phyloP scores from a whole-genome alignment of 2,797 vertebrate genomes.

The Squalus acanthias region DNA sequence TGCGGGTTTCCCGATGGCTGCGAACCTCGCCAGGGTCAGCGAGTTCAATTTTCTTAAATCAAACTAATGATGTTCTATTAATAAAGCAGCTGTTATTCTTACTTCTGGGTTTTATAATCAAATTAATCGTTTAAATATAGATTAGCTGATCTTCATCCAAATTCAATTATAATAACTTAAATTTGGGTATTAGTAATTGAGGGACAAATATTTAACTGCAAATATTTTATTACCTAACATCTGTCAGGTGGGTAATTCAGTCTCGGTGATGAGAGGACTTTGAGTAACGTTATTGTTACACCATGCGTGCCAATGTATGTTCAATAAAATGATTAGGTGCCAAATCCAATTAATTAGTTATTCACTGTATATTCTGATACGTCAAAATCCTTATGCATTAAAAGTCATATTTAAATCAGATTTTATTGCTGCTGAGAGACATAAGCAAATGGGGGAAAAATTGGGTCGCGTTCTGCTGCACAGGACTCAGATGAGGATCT shows the following conservation, averaged over 20 bases:
- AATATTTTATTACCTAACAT: background rate
- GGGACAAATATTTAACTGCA: background rate
- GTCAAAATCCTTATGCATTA: background rate
- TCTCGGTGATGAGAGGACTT: background rate
- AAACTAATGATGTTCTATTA: background rate
- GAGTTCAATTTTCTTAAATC: background rate
- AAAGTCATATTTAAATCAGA: background rate
- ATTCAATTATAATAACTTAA: background rate
- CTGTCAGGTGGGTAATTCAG: background rate
- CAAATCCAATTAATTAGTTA: background rate
- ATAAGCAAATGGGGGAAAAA: background rate
- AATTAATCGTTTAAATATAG: background rate
- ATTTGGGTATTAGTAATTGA: background rate
- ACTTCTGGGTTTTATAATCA: background rate
- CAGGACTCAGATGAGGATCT: too few species aligned
- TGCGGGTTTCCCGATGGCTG: too few species aligned
- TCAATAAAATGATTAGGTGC: background rate
- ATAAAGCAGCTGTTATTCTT: background rate
- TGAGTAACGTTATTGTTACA: background rate
- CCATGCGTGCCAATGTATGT: background rate
- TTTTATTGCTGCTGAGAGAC: background rate
- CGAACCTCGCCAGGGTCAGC: too few species aligned
- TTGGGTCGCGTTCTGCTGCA: too few species aligned
- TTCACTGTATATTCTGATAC: background rate
- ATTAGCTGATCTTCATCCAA: background rate